Base-by-base conservation (phyloP, 2,113 vertebrate genomes). In the Isichthys henryi region DNA sequence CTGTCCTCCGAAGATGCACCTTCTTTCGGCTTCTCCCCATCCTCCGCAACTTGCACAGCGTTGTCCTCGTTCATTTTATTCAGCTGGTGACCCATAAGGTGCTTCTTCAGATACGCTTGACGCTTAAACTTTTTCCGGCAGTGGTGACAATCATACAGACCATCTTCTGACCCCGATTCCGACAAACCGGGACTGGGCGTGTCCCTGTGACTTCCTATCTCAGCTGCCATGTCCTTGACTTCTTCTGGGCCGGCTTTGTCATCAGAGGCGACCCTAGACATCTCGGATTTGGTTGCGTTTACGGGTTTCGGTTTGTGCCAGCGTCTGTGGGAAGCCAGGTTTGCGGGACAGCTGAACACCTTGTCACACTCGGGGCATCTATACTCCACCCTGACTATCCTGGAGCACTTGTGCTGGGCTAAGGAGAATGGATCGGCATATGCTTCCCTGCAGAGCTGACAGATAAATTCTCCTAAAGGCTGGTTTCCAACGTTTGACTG, bases 341-440 rank as follows among this genome's bases (percentile, higher is more conserved):
- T 99, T 53, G 98, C 98, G 1, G 97, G 97, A 93, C 97, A 99
- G 94, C 97, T 97, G 95, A 98, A 98, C 88, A 97, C 96, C 94
- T 98, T 99, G 95, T 97, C 96, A 90, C 98, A 98, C 92, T 99
- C 98, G 0, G 98, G 97, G 88, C 98, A 98, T 93, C 97, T 95
- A 95, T 98, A 98, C 94, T 99, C 98, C 82, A 99, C 97, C 49
- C 97, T 96, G 53, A 98, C 97, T 92, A 99, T 99, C 90, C 98
- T 94, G 89, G 98, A 99, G 93, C 98, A 99, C 92, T 96, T 96
- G 95, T 99, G 98, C 95, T 98, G 97, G 2, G 97, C 97, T 91
- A 99, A 95, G 1, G 97, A 94, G 91, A 97, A 96, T 0, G 98
- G 97, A 93, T 98, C 97, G 6, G 93, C 95, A 93, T 98, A 98